phyloP scores from a whole-genome alignment of 1,140 invertebrate species.

The Phocides pigmalion region DNA sequence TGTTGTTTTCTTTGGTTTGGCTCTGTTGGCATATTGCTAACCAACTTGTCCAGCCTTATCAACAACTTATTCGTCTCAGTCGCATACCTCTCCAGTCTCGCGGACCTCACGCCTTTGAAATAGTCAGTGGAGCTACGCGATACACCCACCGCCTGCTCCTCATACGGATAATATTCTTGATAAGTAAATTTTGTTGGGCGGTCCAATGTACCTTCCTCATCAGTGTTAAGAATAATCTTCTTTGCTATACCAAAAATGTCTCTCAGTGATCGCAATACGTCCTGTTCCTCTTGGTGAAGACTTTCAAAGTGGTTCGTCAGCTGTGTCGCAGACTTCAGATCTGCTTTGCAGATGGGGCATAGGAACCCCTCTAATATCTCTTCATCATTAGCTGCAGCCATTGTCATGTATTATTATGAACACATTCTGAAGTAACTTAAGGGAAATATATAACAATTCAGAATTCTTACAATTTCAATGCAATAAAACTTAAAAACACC shows the following conservation, averaged over 20 bases:
- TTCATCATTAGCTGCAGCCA: constrained; percentile 77
- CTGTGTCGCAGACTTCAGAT: constrained; percentile 92
- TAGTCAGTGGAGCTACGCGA: constrained; percentile 89
- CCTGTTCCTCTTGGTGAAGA: constrained; percentile 94
- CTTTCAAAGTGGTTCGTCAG: constrained; percentile 95
- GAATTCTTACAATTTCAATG: background rate
- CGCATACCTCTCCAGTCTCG: constrained; percentile 92
- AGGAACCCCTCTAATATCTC: constrained; percentile 95
- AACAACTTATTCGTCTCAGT: constrained; percentile 98
- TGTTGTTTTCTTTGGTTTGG: constrained; percentile 92
- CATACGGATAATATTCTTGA: constrained; percentile 76
- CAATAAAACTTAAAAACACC: too few relatives aligned
- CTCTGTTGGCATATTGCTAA: constrained; percentile 92
- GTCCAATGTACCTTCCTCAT: constrained; percentile 86
- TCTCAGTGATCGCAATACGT: constrained; percentile 95
- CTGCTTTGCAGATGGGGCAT: constrained; percentile 96
- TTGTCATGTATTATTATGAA: constrained; percentile 41
- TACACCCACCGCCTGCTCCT: constrained; percentile 88
- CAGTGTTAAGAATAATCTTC: constrained; percentile 93
- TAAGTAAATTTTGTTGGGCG: constrained; percentile 77
- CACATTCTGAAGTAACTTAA: constrained; percentile 38
- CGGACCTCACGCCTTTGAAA: constrained; percentile 89
- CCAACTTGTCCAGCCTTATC: constrained; percentile 96
- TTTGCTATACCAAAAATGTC: constrained; percentile 95
- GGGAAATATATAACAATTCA: background rate